A percentile compares a stretch with the other conserved stretches of the same genome.
Conservation (phyloP, 2,113 vertebrate species). For the Lipophrys pholis region DNA sequence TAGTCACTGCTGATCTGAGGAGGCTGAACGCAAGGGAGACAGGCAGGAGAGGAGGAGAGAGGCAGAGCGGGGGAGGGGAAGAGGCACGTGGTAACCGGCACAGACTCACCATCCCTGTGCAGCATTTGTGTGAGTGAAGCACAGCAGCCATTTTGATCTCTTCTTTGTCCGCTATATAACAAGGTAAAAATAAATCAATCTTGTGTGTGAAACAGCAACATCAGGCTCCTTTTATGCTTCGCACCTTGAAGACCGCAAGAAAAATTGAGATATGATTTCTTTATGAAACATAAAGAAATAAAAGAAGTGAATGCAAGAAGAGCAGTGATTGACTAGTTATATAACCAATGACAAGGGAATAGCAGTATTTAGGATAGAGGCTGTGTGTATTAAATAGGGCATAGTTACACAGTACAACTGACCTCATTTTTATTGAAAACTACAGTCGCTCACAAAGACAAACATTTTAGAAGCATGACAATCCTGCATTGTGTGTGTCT, state of each 20-base stretch:
- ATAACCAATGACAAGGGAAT: background rate
- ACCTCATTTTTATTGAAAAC: background rate
- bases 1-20: constrained; percentile 5
- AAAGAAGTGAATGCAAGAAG: background rate
- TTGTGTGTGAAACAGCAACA: constrained; percentile 6
- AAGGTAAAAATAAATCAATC: background rate
- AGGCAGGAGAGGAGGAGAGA: constrained; percentile 58
- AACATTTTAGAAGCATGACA: background rate
- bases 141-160: constrained; percentile 79
- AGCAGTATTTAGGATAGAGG: constrained; percentile 33
- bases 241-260: background rate
- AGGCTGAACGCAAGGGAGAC: constrained; percentile 27
- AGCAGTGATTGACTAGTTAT: constrained; percentile 18
- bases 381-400: constrained; percentile 5
- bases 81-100: constrained; percentile 61
- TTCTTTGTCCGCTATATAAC: constrained; percentile 55
- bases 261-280: background rate
- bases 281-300: background rate
- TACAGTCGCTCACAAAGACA: background rate
- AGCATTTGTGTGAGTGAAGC: constrained; percentile 60
- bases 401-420: background rate
- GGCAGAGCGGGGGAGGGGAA: constrained; percentile 70
- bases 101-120: constrained; percentile 67
- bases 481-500: too few relatives aligned
- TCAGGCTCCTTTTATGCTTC: background rate